phyloP scores from a whole-genome alignment of 2,113 vertebrate species.

The Mesembrinibis cayennensis region DNA sequence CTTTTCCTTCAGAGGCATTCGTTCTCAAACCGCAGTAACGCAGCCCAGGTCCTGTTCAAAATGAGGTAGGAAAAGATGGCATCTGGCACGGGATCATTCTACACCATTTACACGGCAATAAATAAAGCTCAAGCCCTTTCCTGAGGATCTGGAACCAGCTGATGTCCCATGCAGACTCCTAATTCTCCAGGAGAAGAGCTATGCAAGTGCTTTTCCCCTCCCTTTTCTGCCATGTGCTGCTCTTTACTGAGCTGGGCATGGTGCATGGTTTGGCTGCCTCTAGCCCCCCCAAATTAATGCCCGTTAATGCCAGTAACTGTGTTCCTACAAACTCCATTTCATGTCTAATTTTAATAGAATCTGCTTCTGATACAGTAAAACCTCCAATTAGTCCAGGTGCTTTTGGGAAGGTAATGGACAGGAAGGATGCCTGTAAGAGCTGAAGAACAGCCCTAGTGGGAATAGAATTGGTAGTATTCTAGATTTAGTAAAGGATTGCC shows the following conservation, averaged over 20 bases:
- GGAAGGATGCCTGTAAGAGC: not conserved
- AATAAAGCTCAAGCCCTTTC: not conserved
- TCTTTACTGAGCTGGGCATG: not conserved
- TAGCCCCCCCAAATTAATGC: not conserved
- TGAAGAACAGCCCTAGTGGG: not conserved
- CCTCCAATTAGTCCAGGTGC: not conserved
- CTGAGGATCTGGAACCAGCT: not conserved
- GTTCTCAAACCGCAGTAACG: not conserved
- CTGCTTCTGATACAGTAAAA: not conserved
- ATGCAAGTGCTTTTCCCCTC: accelerated
- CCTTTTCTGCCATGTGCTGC: not conserved
- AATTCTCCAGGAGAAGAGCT: not conserved
- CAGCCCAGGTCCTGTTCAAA: not conserved
- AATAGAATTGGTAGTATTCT: not conserved
- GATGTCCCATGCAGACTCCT: not conserved
- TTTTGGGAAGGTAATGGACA: not conserved
- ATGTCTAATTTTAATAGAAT: not conserved
- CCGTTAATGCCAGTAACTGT: not conserved
- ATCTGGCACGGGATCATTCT: not conserved
- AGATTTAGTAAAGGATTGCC: not conserved
- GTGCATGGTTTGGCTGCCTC: not conserved
- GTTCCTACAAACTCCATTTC: not conserved
- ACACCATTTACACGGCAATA: not conserved
- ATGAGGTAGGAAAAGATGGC: not conserved
- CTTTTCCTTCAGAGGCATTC: not conserved